Conservation (phyloP, 1,140 invertebrate species). For the Phymastichus coffea region DNA sequence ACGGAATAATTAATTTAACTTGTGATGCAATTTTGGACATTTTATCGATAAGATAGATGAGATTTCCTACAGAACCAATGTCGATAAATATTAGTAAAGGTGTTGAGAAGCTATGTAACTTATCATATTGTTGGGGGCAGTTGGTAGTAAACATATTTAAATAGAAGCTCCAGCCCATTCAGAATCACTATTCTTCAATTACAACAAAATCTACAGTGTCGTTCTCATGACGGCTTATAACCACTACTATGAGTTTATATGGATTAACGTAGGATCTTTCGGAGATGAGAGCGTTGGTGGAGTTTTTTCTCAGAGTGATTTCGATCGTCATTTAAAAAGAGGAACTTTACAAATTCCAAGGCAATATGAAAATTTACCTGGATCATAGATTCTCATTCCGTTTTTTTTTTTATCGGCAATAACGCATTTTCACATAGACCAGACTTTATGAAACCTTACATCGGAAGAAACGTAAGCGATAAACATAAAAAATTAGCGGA, state of each 20-base stretch:
- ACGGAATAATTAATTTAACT: not conserved
- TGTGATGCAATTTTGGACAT: not conserved
- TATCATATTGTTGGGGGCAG: constrained; percentile 48
- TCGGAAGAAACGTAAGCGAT: constrained; percentile 39
- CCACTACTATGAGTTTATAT: constrained; percentile 55
- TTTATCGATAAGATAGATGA: not conserved
- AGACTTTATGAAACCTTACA: constrained; percentile 55
- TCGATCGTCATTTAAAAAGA: not conserved
- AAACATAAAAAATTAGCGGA: constrained; percentile 47
- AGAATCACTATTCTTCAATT: constrained; percentile 57
- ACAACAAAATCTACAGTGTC: constrained; percentile 56
- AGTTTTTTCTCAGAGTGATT: constrained; percentile 40
- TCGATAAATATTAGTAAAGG: constrained; percentile 1
- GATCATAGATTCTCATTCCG: constrained; percentile 10
- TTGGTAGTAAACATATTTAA: constrained; percentile 58
- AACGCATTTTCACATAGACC: constrained; percentile 53
- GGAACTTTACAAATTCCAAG: constrained; percentile 14
- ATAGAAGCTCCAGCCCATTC: constrained; percentile 42
- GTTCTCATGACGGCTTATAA: constrained; percentile 58
- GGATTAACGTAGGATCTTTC: constrained; percentile 50
- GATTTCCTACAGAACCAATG: not conserved
- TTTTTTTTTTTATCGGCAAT: constrained; percentile 50
- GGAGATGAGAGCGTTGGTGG: constrained; percentile 48
- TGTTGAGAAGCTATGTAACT: constrained; percentile 34
- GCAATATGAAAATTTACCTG: constrained; percentile 3